Conservation (phyloP, 2,797 vertebrate species). For the Protonibea diacanthus region DNA sequence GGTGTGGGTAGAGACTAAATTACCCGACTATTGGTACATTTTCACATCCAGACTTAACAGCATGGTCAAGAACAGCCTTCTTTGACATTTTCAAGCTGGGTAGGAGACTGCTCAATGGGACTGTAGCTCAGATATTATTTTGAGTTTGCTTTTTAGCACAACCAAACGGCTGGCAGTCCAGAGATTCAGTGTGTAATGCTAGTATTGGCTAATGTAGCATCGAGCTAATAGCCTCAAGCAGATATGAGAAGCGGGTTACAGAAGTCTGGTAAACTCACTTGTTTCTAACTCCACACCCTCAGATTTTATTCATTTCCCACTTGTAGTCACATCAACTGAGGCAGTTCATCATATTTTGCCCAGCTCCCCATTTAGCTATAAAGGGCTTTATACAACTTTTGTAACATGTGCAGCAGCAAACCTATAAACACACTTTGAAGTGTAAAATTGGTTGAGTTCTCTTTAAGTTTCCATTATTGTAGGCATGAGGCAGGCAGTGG, state of each 20-base stretch:
- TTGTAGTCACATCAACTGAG: not conserved
- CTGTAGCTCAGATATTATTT: not conserved
- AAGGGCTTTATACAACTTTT: not conserved
- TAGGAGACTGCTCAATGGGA: not conserved
- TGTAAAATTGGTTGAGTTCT: slow-evolving; percentile 25
- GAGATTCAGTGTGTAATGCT: not conserved
- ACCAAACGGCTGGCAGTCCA: not conserved
- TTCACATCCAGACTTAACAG: too few species aligned
- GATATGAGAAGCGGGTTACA: not conserved
- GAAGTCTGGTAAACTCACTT: not conserved
- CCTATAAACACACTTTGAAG: not conserved
- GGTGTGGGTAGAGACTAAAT: not conserved
- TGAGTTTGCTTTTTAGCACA: not conserved
- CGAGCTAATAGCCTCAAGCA: not conserved
- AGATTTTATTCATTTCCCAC: not conserved
- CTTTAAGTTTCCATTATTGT: slow-evolving; percentile 17
- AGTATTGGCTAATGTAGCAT: too few species aligned
- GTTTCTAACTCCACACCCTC: not conserved
- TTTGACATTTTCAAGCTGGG: too few species aligned
- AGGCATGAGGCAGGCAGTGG: slow-evolving; percentile 14
- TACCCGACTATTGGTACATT: too few species aligned
- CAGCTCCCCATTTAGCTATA: not conserved
- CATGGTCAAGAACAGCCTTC: too few species aligned
- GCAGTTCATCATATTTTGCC: not conserved
- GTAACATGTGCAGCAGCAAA: not conserved